Conservation (phyloP, 2,888 invertebrate species). For the Idaea straminata region DNA sequence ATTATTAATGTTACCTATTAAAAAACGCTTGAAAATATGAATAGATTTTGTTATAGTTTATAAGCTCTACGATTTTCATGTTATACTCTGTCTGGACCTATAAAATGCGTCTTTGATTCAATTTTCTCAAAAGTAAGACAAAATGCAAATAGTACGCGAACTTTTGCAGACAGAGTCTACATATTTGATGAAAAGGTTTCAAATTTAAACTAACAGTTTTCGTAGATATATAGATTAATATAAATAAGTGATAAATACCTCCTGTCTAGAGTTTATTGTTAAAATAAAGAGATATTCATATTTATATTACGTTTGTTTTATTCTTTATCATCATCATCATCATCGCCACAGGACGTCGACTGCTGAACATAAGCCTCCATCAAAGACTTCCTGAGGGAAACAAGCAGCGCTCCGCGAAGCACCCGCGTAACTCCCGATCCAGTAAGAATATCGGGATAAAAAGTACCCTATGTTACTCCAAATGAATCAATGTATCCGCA, state of each 20-base stretch:
- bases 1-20: background rate
- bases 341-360: background rate
- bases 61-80: background rate
- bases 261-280: conserved; percentile 77
- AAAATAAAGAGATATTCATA: conserved; percentile 77
- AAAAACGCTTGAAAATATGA: background rate
- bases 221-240: conserved; percentile 2
- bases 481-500: too few relatives aligned
- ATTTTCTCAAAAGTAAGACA: background rate
- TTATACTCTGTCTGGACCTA: background rate
- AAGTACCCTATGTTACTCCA: background rate
- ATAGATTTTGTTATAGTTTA: background rate
- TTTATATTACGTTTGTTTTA: conserved; percentile 47
- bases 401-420: too few relatives aligned
- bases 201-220: background rate
- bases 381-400: too few relatives aligned
- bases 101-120: background rate
- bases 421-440: background rate
- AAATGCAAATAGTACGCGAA: background rate
- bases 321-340: conserved; percentile 18
- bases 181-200: background rate
- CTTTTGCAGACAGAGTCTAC: background rate
- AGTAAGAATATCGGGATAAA: background rate
- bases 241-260: conserved; percentile 59
- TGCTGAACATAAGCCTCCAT: background rate